Evolutionary conservation across 2,888 invertebrate species (phyloP).

Genomic region (Pristionchus japonicus): DNA sequence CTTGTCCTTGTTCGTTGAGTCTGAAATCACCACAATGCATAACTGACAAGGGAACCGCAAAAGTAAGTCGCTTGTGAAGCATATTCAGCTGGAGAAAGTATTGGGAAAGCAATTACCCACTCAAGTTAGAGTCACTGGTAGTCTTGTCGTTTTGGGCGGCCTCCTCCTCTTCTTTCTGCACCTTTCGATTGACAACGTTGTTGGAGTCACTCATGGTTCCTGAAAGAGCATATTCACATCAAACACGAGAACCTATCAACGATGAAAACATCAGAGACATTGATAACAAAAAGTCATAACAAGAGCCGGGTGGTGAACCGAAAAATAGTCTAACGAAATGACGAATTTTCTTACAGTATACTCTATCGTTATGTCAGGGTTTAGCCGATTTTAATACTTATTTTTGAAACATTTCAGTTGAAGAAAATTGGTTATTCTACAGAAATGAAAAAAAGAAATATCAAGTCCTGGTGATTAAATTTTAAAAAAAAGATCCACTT

Average conservation of each 20-base stretch:
- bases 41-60: no score
- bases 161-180: not conserved
- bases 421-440: no score
- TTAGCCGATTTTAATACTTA: no score
- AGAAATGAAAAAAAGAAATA: no score
- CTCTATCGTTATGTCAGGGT: no score
- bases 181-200: not conserved
- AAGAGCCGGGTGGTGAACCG: no score
- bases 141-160: not conserved
- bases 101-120: not conserved
- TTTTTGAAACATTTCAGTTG: no score
- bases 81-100: not conserved
- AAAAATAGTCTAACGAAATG: not conserved
- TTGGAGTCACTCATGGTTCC: conserved; percentile 7
- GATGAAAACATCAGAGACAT: not conserved
- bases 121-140: not conserved
- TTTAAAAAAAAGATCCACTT: no score
- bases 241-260: not conserved
- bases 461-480: no score
- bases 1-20: not conserved
- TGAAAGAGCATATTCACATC: not conserved
- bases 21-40: not conserved
- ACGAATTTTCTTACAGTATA: not conserved
- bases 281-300: no score
- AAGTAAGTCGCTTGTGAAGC: no score